Evolutionary conservation across 2,113 vertebrate genomes (phyloP).

Genomic region (Stigmatopora argus): DNA sequence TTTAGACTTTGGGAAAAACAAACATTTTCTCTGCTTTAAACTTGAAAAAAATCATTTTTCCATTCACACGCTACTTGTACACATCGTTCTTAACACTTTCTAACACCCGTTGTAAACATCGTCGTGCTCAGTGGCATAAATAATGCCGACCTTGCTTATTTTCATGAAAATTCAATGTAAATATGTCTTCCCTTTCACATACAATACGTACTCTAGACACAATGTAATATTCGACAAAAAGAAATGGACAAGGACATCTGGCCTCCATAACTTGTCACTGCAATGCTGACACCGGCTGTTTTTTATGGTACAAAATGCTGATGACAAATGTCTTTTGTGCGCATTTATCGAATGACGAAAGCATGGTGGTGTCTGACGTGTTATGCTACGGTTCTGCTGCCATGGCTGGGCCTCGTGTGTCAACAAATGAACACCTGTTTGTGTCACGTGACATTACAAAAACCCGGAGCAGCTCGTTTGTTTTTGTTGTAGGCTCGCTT

Average conservation of each 20-base stretch:
- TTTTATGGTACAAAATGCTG: constrained; percentile 21
- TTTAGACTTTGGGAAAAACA: no score
- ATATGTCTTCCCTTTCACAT: no score
- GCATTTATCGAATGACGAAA: constrained; percentile 3
- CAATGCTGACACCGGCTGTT: constrained; percentile 10
- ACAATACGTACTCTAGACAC: neutral
- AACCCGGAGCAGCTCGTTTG: constrained; percentile 28
- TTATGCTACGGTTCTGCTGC: neutral
- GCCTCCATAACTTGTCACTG: neutral
- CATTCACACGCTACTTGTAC: no score
- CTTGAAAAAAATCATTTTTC: no score
- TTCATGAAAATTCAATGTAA: no score
- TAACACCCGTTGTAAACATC: no score
- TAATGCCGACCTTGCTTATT: no score
- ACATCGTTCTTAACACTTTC: no score
- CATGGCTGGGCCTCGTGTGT: constrained; percentile 2
- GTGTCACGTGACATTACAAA: constrained; percentile 18
- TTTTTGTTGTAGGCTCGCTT: constrained; percentile 32
- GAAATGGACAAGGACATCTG: neutral
- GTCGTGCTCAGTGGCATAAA: no score
- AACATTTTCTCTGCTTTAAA: no score
- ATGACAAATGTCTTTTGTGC: constrained; percentile 2
- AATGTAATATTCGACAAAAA: neutral
- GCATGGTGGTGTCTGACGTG: neutral
- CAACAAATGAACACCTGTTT: constrained; percentile 20